Evolutionary conservation across 2,888 invertebrate species (phyloP).

Genomic region (Stegophylla sp.): DNA sequence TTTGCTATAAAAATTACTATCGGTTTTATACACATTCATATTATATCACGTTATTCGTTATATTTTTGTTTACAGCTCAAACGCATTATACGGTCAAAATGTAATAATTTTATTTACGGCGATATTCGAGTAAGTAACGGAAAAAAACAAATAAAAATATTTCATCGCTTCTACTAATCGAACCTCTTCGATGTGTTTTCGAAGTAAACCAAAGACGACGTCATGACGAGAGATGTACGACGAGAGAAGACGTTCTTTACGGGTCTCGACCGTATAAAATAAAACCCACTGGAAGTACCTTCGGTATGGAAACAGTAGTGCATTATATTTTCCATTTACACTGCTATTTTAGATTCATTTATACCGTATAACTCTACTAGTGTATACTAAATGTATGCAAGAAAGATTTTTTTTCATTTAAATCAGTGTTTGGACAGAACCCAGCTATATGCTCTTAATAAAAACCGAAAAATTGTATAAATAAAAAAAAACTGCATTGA

Average conservation of each 20-base stretch:
- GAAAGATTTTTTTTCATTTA: too few species aligned
- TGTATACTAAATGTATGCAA: too few species aligned
- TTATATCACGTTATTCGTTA: too few species aligned
- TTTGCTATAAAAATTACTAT: too few species aligned
- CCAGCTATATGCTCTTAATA: not conserved
- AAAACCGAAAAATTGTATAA: not conserved
- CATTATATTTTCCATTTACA: not conserved
- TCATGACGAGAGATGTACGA: not conserved
- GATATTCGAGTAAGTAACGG: too few species aligned
- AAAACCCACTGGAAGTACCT: not conserved
- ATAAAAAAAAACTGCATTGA: conserved; percentile 21
- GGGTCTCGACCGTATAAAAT: not conserved
- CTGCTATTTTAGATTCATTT: not conserved
- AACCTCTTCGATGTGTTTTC: too few species aligned
- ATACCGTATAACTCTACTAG: not conserved
- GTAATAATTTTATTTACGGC: too few species aligned
- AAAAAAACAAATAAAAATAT: too few species aligned
- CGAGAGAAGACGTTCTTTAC: not conserved
- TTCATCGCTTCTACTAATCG: too few species aligned
- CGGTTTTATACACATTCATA: too few species aligned
- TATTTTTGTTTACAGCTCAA: too few species aligned
- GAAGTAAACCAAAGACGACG: not conserved
- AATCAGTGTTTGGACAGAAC: not conserved
- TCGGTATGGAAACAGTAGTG: not conserved
- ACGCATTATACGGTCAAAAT: too few species aligned